Evolutionary conservation across 2,797 vertebrate species (phyloP).

Genomic region (Acanthurus leucopareius): DNA sequence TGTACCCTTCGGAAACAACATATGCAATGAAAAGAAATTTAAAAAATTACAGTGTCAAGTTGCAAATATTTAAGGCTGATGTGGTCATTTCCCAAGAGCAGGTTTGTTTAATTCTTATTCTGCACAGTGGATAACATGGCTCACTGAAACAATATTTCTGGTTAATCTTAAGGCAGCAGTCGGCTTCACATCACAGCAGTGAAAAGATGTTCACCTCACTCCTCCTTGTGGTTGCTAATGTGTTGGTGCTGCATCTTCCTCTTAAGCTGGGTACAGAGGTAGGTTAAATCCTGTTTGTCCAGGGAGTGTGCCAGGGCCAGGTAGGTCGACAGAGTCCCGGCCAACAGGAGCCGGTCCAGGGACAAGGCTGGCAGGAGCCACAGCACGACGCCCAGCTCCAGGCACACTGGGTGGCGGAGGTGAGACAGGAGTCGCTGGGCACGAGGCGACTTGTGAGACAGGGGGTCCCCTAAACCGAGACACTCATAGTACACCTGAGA

Average conservation of each 20-base stretch:
- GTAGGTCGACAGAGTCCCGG: conserved; percentile 87
- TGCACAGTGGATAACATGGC: conserved; percentile 10
- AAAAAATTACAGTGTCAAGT: conserved; percentile 20
- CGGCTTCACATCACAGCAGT: neutral
- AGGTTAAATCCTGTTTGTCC: conserved; percentile 90
- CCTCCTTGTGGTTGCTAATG: conserved; percentile 56
- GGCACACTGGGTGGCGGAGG: conserved; percentile 91
- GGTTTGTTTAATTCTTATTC: conserved; percentile 9
- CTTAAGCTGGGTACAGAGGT: conserved; percentile 87
- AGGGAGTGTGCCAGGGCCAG: conserved; percentile 89
- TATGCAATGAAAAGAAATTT: neutral
- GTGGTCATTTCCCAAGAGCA: neutral
- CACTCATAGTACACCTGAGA: conserved; percentile 91
- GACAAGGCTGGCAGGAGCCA: conserved; percentile 92
- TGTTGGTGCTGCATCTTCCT: conserved; percentile 87
- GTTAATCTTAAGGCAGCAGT: conserved; percentile 7
- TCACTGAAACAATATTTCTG: neutral
- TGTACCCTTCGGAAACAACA: neutral
- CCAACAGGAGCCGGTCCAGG: conserved; percentile 90
- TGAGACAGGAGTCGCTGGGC: conserved; percentile 90
- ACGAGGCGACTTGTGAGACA: conserved; percentile 85
- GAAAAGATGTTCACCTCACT: conserved; percentile 49
- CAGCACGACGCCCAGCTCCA: conserved; percentile 90
- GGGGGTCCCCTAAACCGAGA: conserved; percentile 88
- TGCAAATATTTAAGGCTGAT: neutral